Evolutionary conservation across 2,113 vertebrate genomes (phyloP), one percentile per base, ranked within the genome.

Genomic region (Sturnira hondurensis): DNA sequence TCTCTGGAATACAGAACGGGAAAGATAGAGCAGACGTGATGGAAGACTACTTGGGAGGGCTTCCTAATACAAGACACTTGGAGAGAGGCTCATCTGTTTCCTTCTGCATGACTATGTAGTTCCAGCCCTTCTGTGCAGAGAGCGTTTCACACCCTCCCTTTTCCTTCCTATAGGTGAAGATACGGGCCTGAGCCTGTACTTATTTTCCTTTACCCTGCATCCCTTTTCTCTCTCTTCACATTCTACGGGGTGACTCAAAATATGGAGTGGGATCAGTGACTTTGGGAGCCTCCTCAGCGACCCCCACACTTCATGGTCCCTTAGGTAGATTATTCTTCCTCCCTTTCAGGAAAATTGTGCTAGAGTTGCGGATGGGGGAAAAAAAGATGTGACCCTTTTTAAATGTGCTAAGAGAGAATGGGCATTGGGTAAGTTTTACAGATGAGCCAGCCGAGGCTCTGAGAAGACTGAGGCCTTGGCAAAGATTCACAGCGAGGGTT

Each of bases 221-320:
- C 91, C 43, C 26, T 93, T 33, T 86, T 22, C 56, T 36, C 56
- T 36, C 36, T 36, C 33, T 47, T 81, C 43, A 86, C 84, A 77
- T 73, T 92, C 82, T 87, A 1, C 41, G 58, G 76, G 68, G 67
- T 58, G 45, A 36, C 19, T 0, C 36, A 56, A 43, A 70, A 16
- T 84, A 61, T 63, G 45, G 47, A 91, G 13, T 70, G 36, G 70
- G 36, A 38, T 56, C 54, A 56, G 54, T 56, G 54, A 54, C 52
- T 54, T 56, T 56, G 54, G 54, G 54, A 20, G 19, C 52, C 45
- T 91, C 54, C 58, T 91, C 45, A 14, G 43, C 83, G 68, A 96
- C 65, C 70, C 70, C 22, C 50, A 86, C 77, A 94, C 80, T 85
- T 96, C 93, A 91, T 86, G 74, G 91, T 86, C 47, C 68, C 74